Evolutionary conservation across 2,113 vertebrate genomes (phyloP), one percentile per base, ranked within the genome.

Genomic region (Hippocampus guttulatus): DNA sequence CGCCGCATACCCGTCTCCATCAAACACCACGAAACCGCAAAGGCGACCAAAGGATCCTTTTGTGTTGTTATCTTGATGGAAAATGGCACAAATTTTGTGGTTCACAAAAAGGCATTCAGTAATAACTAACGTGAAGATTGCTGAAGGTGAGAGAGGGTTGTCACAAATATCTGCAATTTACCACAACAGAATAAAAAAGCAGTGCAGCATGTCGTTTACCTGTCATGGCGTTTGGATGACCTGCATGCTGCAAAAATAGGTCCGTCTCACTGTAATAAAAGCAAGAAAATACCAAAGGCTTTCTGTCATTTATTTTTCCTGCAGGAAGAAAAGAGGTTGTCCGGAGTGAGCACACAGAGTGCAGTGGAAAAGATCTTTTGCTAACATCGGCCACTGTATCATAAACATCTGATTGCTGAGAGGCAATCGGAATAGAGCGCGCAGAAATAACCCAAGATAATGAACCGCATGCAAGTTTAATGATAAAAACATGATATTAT

Each of bases 11-110:
- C 62, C 76, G 69, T 66, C 72, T 62, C 76, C 84, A 87, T 88
- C 86, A 81, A 77, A 84, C 74, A 88, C 83, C 83, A 85, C 49
- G 52, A 87, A 77, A 82, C 81, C 69, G 78, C 81, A 75, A 5
- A 61, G 3, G 74, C 2, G 15, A 79, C 63, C 75, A 16, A 65
- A 77, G 65, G 81, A 74, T 78, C 74, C 79, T 82, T 88, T 71
- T 69, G 67, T 64, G 64, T 81, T 85, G 64, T 81, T 85, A 88
- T 84, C 86, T 85, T 57, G 77, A 85, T 74, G 82, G 66, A 77
- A 81, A 85, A 75, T 66, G 23, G 63, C 71, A 76, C 54, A 27
- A 1, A 74, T 75, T 75, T 77, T 67, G 41, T 70, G 41, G 52
- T 15, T 33, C 5, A 27, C 15, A 72, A 77, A 58, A 60, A 64